Evolutionary conservation across 2,888 invertebrate species (phyloP).

Genomic region (Meloe dianella): DNA sequence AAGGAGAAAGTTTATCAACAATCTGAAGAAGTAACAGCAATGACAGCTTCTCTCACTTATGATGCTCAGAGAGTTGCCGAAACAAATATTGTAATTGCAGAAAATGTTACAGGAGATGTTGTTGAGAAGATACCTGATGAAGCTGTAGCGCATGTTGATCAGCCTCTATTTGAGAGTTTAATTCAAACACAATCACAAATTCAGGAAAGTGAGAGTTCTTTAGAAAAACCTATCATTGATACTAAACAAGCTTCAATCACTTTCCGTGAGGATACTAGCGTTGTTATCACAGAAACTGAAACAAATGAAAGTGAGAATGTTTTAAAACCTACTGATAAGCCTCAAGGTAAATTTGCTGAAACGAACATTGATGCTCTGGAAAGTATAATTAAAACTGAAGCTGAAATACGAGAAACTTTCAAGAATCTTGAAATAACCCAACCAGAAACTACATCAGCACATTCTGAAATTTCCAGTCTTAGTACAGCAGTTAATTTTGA

Average conservation of each 20-base stretch:
- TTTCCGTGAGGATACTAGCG: conserved; percentile 57
- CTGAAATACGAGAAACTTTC: conserved; percentile 56
- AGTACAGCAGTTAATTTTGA: conserved; percentile 59
- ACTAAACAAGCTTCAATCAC: conserved; percentile 57
- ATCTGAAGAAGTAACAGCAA: conserved; percentile 48
- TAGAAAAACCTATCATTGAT: conserved; percentile 56
- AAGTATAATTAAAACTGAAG: conserved; percentile 61
- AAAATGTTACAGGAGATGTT: conserved; percentile 48
- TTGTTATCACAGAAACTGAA: conserved; percentile 62
- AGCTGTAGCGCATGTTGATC: conserved; percentile 60
- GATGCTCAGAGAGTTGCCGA: conserved; percentile 59
- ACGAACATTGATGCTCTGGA: conserved; percentile 57
- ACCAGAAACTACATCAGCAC: conserved; percentile 52
- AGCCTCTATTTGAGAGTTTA: conserved; percentile 58
- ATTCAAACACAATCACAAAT: conserved; percentile 56
- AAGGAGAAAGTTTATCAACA: conserved; percentile 56
- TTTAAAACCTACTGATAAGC: conserved; percentile 52
- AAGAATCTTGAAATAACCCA: conserved; percentile 52
- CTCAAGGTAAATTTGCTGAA: conserved; percentile 52
- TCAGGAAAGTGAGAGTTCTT: conserved; percentile 57
- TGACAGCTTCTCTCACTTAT: conserved; percentile 55
- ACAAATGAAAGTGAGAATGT: conserved; percentile 60
- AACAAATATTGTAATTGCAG: conserved; percentile 55
- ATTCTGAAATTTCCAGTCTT: conserved; percentile 53
- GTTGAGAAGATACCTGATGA: conserved; percentile 50